Percentiles rank a stretch among this genome's conserved stretches.
phyloP scores from a whole-genome alignment of 2,888 invertebrate genomes.

The Drosophila algonquin region DNA sequence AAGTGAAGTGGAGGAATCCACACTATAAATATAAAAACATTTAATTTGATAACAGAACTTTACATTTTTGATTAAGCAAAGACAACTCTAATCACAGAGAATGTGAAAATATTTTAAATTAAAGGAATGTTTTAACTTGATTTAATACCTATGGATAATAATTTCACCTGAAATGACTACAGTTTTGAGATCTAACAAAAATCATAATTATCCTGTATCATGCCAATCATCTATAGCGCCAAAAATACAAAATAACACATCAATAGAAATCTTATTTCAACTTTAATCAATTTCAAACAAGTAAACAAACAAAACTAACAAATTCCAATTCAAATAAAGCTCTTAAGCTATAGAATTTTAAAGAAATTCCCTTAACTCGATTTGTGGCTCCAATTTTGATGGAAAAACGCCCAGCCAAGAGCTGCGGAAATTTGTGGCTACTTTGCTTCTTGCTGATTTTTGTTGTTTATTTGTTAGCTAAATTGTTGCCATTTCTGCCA shows the following conservation, averaged over 20 bases:
- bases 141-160: no score
- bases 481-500: constrained; percentile 52
- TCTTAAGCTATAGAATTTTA: background rate
- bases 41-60: background rate
- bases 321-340: constrained; percentile 8
- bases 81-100: no score
- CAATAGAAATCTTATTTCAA: no score
- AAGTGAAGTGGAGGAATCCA: background rate
- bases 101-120: no score
- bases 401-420: constrained; percentile 13
- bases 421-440: constrained; percentile 34
- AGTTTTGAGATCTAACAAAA: no score
- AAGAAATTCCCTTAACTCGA: background rate
- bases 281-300: background rate
- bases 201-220: no score
- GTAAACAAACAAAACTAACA: no score
- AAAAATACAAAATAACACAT: no score
- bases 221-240: no score
- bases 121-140: no score
- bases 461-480: constrained; percentile 33
- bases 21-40: background rate
- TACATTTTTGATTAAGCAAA: no score
- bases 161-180: no score
- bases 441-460: constrained; percentile 41
- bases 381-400: constrained; percentile 12